phyloP scores from a whole-genome alignment of 2,888 invertebrate genomes.

The Agrochola lychnidis region DNA sequence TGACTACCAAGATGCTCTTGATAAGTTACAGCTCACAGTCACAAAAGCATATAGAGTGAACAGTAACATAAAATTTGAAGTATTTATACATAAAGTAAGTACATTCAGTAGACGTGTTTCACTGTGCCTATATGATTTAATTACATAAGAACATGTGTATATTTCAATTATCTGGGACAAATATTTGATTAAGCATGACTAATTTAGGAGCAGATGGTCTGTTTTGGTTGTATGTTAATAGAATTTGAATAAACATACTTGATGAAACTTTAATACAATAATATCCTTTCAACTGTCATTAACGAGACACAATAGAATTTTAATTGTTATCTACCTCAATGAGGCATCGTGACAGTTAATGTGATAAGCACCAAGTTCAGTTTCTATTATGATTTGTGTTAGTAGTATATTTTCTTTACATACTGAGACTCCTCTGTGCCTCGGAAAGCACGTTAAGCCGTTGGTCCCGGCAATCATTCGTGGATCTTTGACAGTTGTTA shows the following conservation, averaged over 20 bases:
- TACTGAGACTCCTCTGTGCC: too few species aligned
- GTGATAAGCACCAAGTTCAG: background rate
- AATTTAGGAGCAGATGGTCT: constrained; percentile 33
- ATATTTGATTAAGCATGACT: constrained; percentile 44
- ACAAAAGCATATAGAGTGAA: constrained; percentile 99
- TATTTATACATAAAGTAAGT: constrained; percentile 98
- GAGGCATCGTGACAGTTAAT: too few species aligned
- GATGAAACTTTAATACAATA: background rate
- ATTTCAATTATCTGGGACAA: constrained; percentile 44
- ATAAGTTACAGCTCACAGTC: constrained; percentile 97
- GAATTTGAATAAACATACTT: constrained; percentile 1
- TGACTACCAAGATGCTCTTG: constrained; percentile 98
- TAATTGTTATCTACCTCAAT: too few species aligned
- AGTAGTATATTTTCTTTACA: too few species aligned
- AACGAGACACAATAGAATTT: too few species aligned
- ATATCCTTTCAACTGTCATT: too few species aligned
- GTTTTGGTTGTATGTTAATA: constrained; percentile 19
- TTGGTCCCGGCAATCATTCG: too few species aligned
- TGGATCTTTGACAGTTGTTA: too few species aligned
- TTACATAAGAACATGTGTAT: constrained; percentile 25
- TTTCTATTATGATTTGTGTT: background rate
- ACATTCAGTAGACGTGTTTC: constrained; percentile 15
- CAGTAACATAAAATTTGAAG: constrained; percentile 98
- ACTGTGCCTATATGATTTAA: constrained; percentile 18
- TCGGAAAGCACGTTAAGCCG: too few species aligned